Evolutionary conservation across 2,888 invertebrate species (phyloP), one percentile per base, ranked within the genome.

Genomic region (Mechanitis messenoides): DNA sequence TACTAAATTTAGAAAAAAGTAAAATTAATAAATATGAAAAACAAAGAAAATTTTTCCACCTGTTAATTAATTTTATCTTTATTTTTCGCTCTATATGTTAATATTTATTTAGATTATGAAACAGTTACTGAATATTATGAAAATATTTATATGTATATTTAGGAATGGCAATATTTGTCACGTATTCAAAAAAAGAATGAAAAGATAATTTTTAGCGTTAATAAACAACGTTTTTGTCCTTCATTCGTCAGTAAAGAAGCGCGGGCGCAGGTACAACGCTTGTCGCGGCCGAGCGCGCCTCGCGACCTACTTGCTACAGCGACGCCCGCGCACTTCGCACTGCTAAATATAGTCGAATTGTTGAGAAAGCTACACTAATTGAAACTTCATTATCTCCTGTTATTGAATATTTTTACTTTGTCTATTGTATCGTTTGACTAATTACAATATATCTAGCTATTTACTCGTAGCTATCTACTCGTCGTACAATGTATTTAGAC

Each of bases 291-390:
- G 64, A 68, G 62, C 65, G 63, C 65, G 63, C 81, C 79, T 80
- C 79, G 79, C 84, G 86, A 87, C 87, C 87, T 83, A 88, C 80
- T 86, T 86, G 75, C 74, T 74, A 73, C 76, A 35, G 74, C 77
- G 77, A 76, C 75, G 81, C 71, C 78, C 74, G 74, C 75, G 72
- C 74, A 73, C 76, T 75, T 79, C 42, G 76, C 77, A 71, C 68
- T 64, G 76, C 83, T 85, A 83, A 79, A 83, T 80, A 84, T 85
- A 85, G 75, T 75, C 71, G 70, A 77, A 74, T 79, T 80, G 78
- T 80, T 83, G 80, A 80, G 84, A 83, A 84, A 84, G 80, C 50
- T 31, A 31, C 28, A 31, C 50, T 50, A 50, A 42, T 42, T 50
- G 31, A 28, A 31, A 50, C 7, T 50, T 31, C 7, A 50, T 50